Base-by-base conservation (phyloP, 1,140 invertebrate genomes). In the Sycophila sp. region DNA sequence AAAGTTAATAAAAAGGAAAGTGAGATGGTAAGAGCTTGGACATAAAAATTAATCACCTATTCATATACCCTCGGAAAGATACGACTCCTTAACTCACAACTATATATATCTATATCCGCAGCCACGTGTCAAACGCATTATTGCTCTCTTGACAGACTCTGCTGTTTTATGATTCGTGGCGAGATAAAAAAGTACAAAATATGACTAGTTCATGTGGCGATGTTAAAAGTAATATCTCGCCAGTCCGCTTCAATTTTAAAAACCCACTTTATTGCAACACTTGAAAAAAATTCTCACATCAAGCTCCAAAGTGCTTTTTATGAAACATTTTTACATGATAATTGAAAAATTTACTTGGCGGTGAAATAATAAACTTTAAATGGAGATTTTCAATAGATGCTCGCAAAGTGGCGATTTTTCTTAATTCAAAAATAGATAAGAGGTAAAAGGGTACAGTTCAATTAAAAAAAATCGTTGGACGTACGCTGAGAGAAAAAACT, bases 11-110 rank as follows among this genome's bases (percentile, higher is more conserved):
- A 36, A 64, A n/a, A n/a, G n/a, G n/a, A n/a, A n/a, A n/a, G n/a
- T n/a, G n/a, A n/a, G n/a, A n/a, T n/a, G n/a, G n/a, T n/a, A n/a
- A n/a, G n/a, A 64, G 11, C 13, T 22, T 19, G n/a, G 15, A 7
- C 24, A 28, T 55, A 38, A 65, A 65, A 65, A 65, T 65, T 66
- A 66, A 66, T 42, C n/a, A 30, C 22, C 10, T 55, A 42, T 55
- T 26, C 34, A 55, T 55, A 38, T 51, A 53, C 51, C 30, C 32
- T 38, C 2, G 13, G 45, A 51, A 53, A 47, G 26, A 64, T 51
- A 38, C 24, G 10, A n/a, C 47, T 26, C 13, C 22, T 51, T 49
- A 15, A 32, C 32, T 64, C 30, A 28, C n/a, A 30, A 13, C 62
- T 53, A 32, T 28, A 51, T 24, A 51, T 47, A 24, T 47, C 6